These are phyloP conservation scores for Eriosoma lanigerum DNA, from an alignment of 1,140 invertebrate genomes.

Conservation along the genomic window DNA sequence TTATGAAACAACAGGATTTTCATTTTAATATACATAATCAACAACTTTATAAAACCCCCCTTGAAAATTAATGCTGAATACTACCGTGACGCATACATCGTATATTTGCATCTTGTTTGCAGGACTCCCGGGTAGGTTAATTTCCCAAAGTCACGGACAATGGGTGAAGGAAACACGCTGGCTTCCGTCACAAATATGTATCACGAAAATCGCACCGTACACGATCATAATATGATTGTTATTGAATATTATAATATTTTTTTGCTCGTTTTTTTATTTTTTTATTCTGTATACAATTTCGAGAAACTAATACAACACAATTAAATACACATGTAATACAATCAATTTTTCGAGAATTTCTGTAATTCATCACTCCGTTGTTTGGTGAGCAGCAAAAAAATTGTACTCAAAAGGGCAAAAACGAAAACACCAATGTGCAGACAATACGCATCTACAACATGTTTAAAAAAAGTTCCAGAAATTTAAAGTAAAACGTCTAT, in stretches of 20 bases:
- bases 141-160: background rate
- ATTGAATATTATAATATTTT: background rate
- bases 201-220: background rate
- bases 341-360: background rate
- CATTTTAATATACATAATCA: too few relatives aligned
- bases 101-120: background rate
- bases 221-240: background rate
- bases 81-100: background rate
- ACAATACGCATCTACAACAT: background rate
- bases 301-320: constrained; percentile 12
- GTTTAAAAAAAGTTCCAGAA: too few relatives aligned
- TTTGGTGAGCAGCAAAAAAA: background rate
- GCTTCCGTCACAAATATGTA: background rate
- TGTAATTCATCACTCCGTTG: background rate
- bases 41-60: too few relatives aligned
- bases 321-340: background rate
- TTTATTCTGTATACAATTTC: background rate
- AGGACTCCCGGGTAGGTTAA: background rate
- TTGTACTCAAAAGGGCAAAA: background rate
- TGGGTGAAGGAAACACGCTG: background rate
- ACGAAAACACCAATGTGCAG: background rate
- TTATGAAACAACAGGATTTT: too few relatives aligned
- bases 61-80: too few relatives aligned
- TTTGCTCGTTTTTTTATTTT: background rate
- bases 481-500: too few relatives aligned